These are phyloP conservation scores for Acronicta aceris DNA, from an alignment of 2,888 invertebrate genomes.

Conservation along the genomic window DNA sequence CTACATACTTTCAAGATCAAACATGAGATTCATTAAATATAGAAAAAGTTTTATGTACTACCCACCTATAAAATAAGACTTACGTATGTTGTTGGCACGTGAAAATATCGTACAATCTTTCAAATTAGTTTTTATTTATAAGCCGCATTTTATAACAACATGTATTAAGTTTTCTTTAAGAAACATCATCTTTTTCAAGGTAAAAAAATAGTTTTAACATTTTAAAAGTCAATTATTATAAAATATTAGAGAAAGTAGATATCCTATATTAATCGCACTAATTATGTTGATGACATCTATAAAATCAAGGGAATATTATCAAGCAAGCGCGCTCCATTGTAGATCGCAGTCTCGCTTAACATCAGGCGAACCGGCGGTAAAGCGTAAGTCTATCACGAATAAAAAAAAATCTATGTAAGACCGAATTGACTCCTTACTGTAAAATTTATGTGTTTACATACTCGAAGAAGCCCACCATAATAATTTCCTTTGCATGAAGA, in stretches of 20 bases:
- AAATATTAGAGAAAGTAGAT: not conserved
- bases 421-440: slow-evolving; percentile 1
- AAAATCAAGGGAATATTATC: too few species aligned
- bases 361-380: too few species aligned
- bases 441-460: slow-evolving; percentile 27
- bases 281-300: not conserved
- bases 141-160: slow-evolving; percentile 31
- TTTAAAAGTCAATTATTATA: too few species aligned
- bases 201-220: not conserved
- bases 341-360: too few species aligned
- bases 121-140: slow-evolving; percentile 36
- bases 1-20: slow-evolving; percentile 63
- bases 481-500: slow-evolving; percentile 7
- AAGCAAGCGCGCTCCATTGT: too few species aligned
- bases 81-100: slow-evolving; percentile 39
- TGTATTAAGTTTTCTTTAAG: slow-evolving; percentile 13
- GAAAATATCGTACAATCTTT: slow-evolving; percentile 32
- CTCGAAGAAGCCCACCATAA: slow-evolving; percentile 44
- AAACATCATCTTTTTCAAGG: slow-evolving; percentile 38
- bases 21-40: slow-evolving; percentile 46
- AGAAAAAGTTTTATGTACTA: slow-evolving; percentile 25
- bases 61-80: slow-evolving; percentile 19
- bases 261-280: too few species aligned
- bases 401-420: not conserved
- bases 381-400: too few species aligned